These are phyloP conservation scores for Yponomeuta plumbellus DNA, from an alignment of 2,888 invertebrate genomes.

Conservation along the genomic window DNA sequence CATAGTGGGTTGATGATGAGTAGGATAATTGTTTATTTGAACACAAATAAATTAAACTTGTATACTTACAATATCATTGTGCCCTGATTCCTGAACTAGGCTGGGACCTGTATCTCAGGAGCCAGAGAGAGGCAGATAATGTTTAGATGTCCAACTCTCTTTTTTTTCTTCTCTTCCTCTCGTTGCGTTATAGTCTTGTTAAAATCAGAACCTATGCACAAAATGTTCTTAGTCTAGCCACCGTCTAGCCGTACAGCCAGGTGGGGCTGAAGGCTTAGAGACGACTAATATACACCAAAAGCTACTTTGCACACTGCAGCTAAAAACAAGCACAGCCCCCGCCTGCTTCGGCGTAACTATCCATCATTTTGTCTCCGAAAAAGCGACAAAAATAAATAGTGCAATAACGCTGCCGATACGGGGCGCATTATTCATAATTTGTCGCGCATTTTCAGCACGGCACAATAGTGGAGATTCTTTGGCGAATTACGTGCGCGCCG, in stretches of 20 bases:
- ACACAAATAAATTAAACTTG: too few species aligned
- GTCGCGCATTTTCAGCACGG: slow-evolving; percentile 25
- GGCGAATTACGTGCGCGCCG: slow-evolving; percentile 23
- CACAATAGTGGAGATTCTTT: slow-evolving; percentile 20
- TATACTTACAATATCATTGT: too few species aligned
- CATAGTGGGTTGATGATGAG: too few species aligned
- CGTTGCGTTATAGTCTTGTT: too few species aligned
- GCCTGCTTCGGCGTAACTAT: slow-evolving; percentile 26
- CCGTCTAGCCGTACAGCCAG: background rate
- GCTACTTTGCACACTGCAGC: background rate
- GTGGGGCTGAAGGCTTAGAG: background rate
- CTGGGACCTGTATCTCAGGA: too few species aligned
- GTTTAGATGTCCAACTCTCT: too few species aligned
- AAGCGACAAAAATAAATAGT: slow-evolving; percentile 21
- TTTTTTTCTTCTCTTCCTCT: too few species aligned
- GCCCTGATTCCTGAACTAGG: too few species aligned
- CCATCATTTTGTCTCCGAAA: slow-evolving; percentile 38
- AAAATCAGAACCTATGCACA: too few species aligned
- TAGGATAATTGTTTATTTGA: too few species aligned
- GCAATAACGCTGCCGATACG: slow-evolving; percentile 34
- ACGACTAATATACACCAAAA: background rate
- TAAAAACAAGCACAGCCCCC: background rate
- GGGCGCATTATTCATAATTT: slow-evolving; percentile 56
- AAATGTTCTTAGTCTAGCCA: background rate
- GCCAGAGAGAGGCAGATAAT: too few species aligned